Evolutionary conservation across 2,113 vertebrate genomes (phyloP), one percentile per base, ranked within the genome.

Genomic region (Calyptommatus sinebrachiatus): DNA sequence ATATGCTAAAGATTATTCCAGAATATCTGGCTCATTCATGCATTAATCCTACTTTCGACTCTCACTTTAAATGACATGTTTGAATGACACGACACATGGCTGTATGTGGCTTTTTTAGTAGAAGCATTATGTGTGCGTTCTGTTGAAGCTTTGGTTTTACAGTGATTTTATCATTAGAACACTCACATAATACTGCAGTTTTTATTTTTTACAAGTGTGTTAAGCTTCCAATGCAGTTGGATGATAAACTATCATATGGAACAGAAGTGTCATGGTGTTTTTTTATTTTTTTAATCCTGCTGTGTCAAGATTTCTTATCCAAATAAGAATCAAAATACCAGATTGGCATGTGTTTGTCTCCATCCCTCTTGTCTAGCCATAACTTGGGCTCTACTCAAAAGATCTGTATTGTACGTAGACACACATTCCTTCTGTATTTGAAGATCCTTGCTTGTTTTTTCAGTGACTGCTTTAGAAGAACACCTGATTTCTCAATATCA

Each of bases 51-150:
- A 31, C 60, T 88, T 62, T 82, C 85, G 84, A 84, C 88, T 85
- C 84, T 86, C 65, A 12, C 84, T 90, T 74, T 84, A 80, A 57
- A 67, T 91, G 88, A 86, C 87, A 63, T 76, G 88, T 93, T 92
- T 89, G 90, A 92, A 53, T 92, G 93, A 90, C 91, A 89, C 67
- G 80, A 83, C 63, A 57, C 86, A 46, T 88, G 83, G 87, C 82
- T 87, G 75, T 89, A 86, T 87, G 84, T 92, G 88, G 89, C 93
- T 91, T 93, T 90, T 81, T 88, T 87, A 79, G 86, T 89, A 78
- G 87, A 84, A 88, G 77, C 80, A 71, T 77, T n/a, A 65, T 81
- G 80, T 88, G 87, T 80, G 1, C 83, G 88, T 88, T 86, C 89
- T 86, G 88, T 84, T 22, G 83, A 91, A 89, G 88, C 78, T 46